Conservation (phyloP, 2,113 vertebrate species). For the Rhodinocichla rosea region DNA sequence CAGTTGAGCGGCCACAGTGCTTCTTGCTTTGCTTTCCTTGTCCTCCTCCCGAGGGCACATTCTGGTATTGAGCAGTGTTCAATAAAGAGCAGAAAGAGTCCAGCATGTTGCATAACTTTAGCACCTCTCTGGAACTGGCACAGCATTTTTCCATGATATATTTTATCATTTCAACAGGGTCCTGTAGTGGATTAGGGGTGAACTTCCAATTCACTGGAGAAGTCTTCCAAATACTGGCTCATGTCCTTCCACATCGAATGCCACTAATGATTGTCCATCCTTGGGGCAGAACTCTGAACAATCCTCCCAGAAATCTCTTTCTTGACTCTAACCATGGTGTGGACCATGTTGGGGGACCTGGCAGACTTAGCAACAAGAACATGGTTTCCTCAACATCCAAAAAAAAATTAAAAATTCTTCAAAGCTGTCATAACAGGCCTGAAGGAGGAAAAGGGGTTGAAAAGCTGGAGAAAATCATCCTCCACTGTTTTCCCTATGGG, state of each 20-base stretch:
- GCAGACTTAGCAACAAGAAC: neutral
- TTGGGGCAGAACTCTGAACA: neutral
- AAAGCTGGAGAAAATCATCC: neutral
- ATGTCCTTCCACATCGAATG: too few species aligned
- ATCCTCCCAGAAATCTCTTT: neutral
- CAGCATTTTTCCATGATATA: neutral
- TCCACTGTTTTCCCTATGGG: neutral
- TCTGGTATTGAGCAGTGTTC: neutral
- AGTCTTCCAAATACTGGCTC: neutral
- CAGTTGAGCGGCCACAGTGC: neutral
- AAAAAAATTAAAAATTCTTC: neutral
- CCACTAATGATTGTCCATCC: neutral
- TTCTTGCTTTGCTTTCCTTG: neutral
- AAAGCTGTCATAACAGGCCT: neutral
- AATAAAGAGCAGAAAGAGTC: neutral
- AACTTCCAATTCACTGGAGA: neutral
- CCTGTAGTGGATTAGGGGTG: neutral
- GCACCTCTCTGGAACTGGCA: neutral
- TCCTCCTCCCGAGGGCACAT: too few species aligned
- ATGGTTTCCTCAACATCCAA: neutral
- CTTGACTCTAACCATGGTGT: neutral
- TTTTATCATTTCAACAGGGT: neutral
- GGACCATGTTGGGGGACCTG: too few species aligned
- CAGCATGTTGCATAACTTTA: accelerated
- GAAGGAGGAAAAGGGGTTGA: neutral